Evolutionary conservation across 2,888 invertebrate genomes (phyloP).

Genomic region (Zaprionus obscuricornis): DNA sequence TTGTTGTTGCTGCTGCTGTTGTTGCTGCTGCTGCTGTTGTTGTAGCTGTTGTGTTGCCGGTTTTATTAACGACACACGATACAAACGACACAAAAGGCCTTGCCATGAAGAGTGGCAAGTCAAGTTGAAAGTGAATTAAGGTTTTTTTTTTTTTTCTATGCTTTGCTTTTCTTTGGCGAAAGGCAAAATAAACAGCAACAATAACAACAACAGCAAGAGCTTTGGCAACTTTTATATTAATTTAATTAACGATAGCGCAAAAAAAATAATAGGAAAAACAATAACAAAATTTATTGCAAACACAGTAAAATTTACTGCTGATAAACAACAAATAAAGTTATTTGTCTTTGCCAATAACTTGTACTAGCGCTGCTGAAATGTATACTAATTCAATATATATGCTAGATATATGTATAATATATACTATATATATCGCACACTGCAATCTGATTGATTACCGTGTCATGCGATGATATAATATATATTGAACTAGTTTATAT

Average conservation of each 20-base stretch:
- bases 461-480: too few species aligned
- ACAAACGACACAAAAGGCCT: slow-evolving; percentile 62
- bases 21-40: slow-evolving; percentile 15
- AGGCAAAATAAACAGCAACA: slow-evolving; percentile 42
- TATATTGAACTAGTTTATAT: too few species aligned
- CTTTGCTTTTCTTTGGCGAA: slow-evolving; percentile 51
- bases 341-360: too few species aligned
- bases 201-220: slow-evolving; percentile 8
- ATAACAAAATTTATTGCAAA: slow-evolving; percentile 12
- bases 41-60: slow-evolving; percentile 13
- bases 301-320: neutral
- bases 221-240: slow-evolving; percentile 36
- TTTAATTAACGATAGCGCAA: slow-evolving; percentile 54
- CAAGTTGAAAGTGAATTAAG: slow-evolving; percentile 75
- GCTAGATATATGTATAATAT: too few species aligned
- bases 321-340: too few species aligned
- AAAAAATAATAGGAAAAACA: slow-evolving; percentile 47
- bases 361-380: too few species aligned
- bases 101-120: slow-evolving; percentile 47
- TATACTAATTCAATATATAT: too few species aligned
- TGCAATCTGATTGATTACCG: too few species aligned
- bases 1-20: slow-evolving; percentile 34
- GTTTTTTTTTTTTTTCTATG: slow-evolving; percentile 59
- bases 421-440: too few species aligned
- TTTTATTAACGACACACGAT: slow-evolving; percentile 44